Percentiles rank a stretch among this genome's conserved stretches.
Conservation (phyloP, 2,797 vertebrate species). For the Podarcis lilfordi region DNA sequence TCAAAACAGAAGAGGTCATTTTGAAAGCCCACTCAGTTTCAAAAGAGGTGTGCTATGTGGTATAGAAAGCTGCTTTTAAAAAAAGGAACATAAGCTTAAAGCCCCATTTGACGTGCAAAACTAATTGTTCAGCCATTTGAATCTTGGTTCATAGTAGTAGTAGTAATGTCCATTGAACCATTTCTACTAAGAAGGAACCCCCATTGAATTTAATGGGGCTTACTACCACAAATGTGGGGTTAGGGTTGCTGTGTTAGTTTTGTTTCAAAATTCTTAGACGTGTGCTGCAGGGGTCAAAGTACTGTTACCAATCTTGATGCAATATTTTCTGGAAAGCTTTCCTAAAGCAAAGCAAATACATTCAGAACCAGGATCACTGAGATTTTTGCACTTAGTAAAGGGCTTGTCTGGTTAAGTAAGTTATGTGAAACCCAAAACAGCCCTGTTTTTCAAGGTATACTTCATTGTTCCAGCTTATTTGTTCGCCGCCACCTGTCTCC, state of each 20-base stretch:
- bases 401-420: constrained; percentile 35
- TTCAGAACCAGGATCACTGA: background rate
- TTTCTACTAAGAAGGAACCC: no score
- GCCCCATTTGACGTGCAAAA: background rate
- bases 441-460: constrained; percentile 42
- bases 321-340: background rate
- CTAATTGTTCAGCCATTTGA: background rate
- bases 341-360: background rate
- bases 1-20: background rate
- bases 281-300: background rate
- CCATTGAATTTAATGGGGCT: background rate
- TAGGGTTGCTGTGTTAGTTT: background rate
- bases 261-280: background rate
- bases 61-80: background rate
- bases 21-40: background rate
- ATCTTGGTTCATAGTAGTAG: background rate
- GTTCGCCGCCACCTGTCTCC: constrained; percentile 48
- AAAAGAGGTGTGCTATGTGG: background rate
- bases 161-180: no score
- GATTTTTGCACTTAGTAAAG: constrained; percentile 11
- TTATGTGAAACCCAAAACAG: constrained; percentile 49
- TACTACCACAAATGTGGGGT: background rate
- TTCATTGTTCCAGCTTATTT: constrained; percentile 51
- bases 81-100: background rate
- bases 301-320: background rate